Evolutionary conservation across 2,113 vertebrate genomes (phyloP).

Genomic region (Psilopsiagon aurifrons): DNA sequence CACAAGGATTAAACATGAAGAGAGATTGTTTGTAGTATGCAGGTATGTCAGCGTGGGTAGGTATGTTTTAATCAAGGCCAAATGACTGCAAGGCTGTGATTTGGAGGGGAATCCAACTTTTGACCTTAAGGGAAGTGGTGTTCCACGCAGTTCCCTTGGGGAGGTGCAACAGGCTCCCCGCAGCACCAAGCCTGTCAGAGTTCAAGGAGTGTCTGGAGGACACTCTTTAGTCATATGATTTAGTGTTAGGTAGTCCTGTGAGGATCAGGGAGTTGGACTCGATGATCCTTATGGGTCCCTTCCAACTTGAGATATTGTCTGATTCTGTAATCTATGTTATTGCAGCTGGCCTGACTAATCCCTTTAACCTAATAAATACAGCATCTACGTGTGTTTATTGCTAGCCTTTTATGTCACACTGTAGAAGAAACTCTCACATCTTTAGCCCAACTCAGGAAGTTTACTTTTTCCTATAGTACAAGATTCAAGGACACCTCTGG

Average conservation of each 20-base stretch:
- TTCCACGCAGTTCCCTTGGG: not conserved
- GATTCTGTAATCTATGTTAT: not conserved
- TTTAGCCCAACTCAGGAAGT: constrained; percentile 8
- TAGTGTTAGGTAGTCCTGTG: not conserved
- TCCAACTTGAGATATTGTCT: not conserved
- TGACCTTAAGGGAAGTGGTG: not conserved
- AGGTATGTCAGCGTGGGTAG: not conserved
- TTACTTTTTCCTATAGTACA: constrained; percentile 46
- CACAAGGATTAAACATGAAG: not conserved
- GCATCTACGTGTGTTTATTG: constrained; percentile 25
- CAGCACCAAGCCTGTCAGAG: not conserved
- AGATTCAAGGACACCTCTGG: constrained; percentile 14
- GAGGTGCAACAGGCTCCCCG: not conserved
- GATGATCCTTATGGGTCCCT: not conserved
- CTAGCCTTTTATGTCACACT: not conserved
- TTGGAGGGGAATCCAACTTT: not conserved
- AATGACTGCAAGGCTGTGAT: not conserved
- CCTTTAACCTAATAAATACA: constrained; percentile 32
- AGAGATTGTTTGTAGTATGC: not conserved
- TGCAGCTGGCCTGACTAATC: constrained; percentile 45
- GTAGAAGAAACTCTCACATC: constrained; percentile 20
- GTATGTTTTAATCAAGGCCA: not conserved
- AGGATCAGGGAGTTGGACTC: not conserved
- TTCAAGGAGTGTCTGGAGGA: not conserved
- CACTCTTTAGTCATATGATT: not conserved